Evolutionary conservation across 2,888 invertebrate species (phyloP), one percentile per base, ranked within the genome.

Genomic region (Dendrolimus pini): DNA sequence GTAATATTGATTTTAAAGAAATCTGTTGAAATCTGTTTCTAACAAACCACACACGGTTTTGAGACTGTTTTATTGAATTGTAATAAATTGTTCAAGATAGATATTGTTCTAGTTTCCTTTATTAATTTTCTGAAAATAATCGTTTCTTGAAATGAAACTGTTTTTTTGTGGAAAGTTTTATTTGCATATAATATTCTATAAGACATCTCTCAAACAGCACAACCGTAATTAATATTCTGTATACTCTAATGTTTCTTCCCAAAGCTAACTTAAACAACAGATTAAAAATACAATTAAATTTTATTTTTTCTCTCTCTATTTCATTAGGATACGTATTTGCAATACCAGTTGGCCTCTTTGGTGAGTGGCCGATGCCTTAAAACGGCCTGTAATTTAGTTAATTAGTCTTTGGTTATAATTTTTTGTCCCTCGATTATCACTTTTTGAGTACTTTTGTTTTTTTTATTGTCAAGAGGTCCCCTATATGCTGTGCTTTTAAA

Each of bases 321-420:
- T 78, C 69, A 83, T 82, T 85, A 89, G 90, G 90, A 89, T 82
- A 82, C 88, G 68, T 90, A 80, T 87, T 88, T 88, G 83, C 87
- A 88, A 87, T 84, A 84, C 86, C 89, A 89, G 89, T 79, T 88
- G 85, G 86, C 89, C 88, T 85, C 87, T 63, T 78, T 89, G 89
- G 90, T 90, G 89, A 90, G 90, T 89, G 86, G 83, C 84, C 76
- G 77, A 79, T 72, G 9, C 47, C 7, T 47, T 47, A 47, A 47
- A 9, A 47, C 47, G 12, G 47, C 12, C 47, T 47, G 12, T 54
- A 30, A 41, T 41, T 54, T 41, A 41, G 14, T 54, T 10, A 30
- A 54, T n/a, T 41, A 54, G 41, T 41, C 18, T 41, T 54, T 54
- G 9, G 54, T 10, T 54, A n/a, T n/a, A 12, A 54, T 14, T 54